Evolutionary conservation across 2,888 invertebrate genomes (phyloP).

Genomic region (Pachydiplax longipennis): DNA sequence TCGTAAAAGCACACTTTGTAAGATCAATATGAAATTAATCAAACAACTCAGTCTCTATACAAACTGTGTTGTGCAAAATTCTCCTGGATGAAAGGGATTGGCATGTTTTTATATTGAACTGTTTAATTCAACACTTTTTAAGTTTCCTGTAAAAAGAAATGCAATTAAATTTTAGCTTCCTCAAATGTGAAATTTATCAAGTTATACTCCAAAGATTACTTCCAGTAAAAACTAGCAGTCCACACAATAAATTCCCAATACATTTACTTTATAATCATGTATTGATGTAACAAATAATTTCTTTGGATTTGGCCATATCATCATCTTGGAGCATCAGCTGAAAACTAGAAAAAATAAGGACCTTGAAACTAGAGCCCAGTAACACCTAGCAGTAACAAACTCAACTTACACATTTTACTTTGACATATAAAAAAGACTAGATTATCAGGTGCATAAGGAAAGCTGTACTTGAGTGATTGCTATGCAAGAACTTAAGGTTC

Average conservation of each 20-base stretch:
- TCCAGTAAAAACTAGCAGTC: neutral
- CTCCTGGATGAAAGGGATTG: neutral
- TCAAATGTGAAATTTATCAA: neutral
- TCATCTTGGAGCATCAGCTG: slow-evolving; percentile 19
- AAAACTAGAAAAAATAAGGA: slow-evolving; percentile 16
- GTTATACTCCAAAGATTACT: neutral
- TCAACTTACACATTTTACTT: neutral
- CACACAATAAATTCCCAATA: neutral
- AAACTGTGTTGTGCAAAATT: neutral
- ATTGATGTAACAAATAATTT: neutral
- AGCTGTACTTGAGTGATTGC: slow-evolving; percentile 34
- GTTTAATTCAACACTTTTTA: neutral
- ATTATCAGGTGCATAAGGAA: slow-evolving; percentile 31
- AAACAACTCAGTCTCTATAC: neutral
- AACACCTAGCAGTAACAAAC: slow-evolving; percentile 17
- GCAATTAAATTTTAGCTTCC: neutral
- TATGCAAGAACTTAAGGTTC: slow-evolving; percentile 27
- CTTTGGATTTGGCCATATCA: slow-evolving; percentile 28
- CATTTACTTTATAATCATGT: neutral
- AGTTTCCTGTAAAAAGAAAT: neutral
- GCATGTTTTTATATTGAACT: neutral
- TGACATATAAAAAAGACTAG: slow-evolving; percentile 26
- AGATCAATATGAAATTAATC: neutral
- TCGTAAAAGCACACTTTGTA: neutral
- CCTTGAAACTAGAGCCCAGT: neutral